Evolutionary conservation across 2,113 vertebrate genomes (phyloP).

Genomic region (Aramus guarauna): DNA sequence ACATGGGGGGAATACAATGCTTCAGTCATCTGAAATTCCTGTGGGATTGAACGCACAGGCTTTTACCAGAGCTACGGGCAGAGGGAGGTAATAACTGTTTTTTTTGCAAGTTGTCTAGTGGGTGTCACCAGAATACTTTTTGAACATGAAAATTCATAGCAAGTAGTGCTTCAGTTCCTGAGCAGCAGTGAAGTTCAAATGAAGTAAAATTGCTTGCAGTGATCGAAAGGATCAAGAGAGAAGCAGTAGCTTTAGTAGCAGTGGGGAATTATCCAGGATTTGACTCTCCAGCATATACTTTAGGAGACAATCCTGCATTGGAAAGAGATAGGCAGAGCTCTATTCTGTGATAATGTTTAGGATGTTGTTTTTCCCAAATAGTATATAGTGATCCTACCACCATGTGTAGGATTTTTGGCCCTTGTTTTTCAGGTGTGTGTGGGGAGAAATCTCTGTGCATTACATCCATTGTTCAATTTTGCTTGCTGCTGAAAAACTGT

Average conservation of each 20-base stretch:
- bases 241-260: background rate
- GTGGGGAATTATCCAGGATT: background rate
- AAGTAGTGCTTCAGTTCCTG: background rate
- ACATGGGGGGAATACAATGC: background rate
- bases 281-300: background rate
- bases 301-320: background rate
- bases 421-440: background rate
- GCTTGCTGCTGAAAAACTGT: background rate
- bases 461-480: background rate
- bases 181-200: background rate
- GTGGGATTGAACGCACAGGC: background rate
- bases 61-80: background rate
- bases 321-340: background rate
- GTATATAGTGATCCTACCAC: background rate
- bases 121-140: background rate
- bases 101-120: background rate
- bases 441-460: background rate
- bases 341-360: background rate
- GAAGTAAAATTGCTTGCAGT: background rate
- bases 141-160: background rate
- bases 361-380: background rate
- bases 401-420: background rate
- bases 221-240: background rate
- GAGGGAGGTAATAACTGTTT: background rate
- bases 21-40: conserved; percentile 35